Base-by-base conservation (phyloP, 2,797 vertebrate genomes). In the Naso thynnoides region DNA sequence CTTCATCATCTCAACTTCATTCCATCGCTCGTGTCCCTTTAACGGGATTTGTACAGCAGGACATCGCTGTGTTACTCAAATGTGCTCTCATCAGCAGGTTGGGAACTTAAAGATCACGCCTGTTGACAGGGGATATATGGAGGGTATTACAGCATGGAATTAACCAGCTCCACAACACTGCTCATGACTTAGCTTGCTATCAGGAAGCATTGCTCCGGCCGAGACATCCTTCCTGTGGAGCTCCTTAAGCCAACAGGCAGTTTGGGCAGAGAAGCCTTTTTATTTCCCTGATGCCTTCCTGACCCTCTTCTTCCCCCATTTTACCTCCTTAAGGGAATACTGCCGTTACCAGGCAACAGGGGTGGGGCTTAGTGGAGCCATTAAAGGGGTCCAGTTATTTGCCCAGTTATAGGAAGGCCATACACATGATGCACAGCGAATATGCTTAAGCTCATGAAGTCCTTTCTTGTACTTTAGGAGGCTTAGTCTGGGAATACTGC, bases 301-400 rank as follows among this genome's bases (percentile, higher is more conserved):
- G 84, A 86, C 86, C 88, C 67, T 31, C 44, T 59, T 66, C 49
- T 52, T 42, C 72, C 62, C 70, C 31, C 42, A 19, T 58, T 78
- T 50, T 36, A 44, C 71, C 79, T 83, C 76, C 72, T 76, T 54
- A 70, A 84, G 57, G 78, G 61, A 77, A 82, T 77, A 79, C 77
- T 90, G 88, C 76, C 80, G 89, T 92, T 93, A 68, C 91, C 88
- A 90, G 83, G 93, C 88, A 88, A 93, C 90, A 71, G 54, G 63
- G 24, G 36, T 29, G 55, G 74, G 81, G 66, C 70, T 74, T 82
- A 83, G 62, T 50, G 62, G 57, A 75, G 70, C 45, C 54, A 70
- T 73, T 56, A 55, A 55, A 47, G 50, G 65, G 73, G 72, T 52
- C 55, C 62, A 72, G 60, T 69, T 50, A 56, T 27, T 59, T 81